Percentiles rank a stretch among this genome's conserved stretches.
phyloP scores from a whole-genome alignment of 2,888 invertebrate species.

The Clusia tigrina region DNA sequence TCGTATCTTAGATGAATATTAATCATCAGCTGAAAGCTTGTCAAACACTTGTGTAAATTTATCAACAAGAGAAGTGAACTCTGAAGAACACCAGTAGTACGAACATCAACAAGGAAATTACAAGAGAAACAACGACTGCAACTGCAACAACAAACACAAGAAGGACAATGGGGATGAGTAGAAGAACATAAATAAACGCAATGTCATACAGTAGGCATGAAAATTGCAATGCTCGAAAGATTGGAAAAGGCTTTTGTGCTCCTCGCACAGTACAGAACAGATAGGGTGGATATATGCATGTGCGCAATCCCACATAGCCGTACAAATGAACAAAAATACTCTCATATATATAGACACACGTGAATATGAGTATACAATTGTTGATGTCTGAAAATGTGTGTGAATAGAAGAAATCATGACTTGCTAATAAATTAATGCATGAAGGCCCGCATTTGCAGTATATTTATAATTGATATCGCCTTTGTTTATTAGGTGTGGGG shows the following conservation, averaged over 20 bases:
- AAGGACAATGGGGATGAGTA: constrained; percentile 8
- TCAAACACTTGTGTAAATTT: constrained; percentile 51
- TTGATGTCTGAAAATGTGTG: no score
- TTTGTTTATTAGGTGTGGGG: no score
- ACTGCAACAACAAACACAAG: constrained; percentile 7
- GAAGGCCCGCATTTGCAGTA: no score
- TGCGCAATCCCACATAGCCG: no score
- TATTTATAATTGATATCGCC: no score
- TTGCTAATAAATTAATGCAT: no score
- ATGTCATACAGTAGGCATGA: constrained; percentile 38
- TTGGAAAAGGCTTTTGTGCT: constrained; percentile 43
- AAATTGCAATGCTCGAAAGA: constrained; percentile 50
- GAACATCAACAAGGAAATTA: neutral
- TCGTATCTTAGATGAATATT: constrained; percentile 62
- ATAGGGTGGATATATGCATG: no score
- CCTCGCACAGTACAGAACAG: neutral
- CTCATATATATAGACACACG: no score
- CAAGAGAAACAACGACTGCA: constrained; percentile 6
- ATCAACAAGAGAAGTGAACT: constrained; percentile 23
- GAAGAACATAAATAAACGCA: neutral
- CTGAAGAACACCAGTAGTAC: neutral
- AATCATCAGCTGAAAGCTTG: constrained; percentile 61
- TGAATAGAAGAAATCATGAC: no score
- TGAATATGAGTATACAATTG: no score
- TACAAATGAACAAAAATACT: no score